phyloP scores from a whole-genome alignment of 2,113 vertebrate species.

The Psephotus haematonotus region DNA sequence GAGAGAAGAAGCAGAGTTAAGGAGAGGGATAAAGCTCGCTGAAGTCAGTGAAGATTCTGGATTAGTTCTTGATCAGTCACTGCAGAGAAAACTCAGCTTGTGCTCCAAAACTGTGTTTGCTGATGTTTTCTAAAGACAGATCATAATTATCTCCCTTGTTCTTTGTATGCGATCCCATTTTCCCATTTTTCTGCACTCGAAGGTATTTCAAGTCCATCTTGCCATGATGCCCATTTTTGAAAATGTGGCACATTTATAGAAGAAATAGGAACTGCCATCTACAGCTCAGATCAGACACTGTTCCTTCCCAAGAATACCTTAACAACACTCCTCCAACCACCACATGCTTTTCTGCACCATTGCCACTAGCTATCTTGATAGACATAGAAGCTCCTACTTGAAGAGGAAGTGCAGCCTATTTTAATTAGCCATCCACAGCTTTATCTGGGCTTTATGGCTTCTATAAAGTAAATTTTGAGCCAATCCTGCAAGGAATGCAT shows the following conservation, averaged over 20 bases:
- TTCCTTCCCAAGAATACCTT: background rate
- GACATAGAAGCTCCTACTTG: background rate
- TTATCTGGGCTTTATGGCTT: background rate
- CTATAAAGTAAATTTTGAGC: background rate
- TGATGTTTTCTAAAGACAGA: background rate
- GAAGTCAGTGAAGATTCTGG: background rate
- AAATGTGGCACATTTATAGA: background rate
- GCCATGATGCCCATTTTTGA: background rate
- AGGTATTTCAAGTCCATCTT: background rate
- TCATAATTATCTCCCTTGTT: background rate
- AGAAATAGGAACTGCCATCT: background rate
- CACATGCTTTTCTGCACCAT: background rate
- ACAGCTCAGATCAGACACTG: background rate
- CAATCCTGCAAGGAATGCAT: background rate
- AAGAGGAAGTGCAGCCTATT: background rate
- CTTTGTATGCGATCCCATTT: background rate
- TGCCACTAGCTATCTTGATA: background rate
- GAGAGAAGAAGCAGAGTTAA: background rate
- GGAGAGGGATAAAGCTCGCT: rapidly evolving
- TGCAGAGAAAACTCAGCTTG: background rate
- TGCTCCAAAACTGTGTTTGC: background rate
- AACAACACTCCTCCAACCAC: background rate
- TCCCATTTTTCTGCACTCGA: background rate
- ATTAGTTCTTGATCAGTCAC: background rate
- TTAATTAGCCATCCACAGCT: background rate